Conservation (phyloP, 2,888 invertebrate genomes). For the Eilema caniola region DNA sequence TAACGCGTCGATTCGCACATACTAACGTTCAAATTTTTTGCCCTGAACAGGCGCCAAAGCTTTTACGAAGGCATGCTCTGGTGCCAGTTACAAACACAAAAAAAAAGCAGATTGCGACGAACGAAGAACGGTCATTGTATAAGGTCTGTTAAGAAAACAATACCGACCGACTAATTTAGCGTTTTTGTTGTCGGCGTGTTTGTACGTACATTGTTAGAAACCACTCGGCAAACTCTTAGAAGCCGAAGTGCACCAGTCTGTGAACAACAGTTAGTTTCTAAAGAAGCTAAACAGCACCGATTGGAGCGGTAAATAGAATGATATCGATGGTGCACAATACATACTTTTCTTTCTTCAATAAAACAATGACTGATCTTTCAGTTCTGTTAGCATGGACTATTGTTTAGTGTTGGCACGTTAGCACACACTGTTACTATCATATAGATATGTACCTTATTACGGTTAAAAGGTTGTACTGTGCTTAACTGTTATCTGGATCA, state of each 20-base stretch:
- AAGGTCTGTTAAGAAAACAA: slow-evolving; percentile 75
- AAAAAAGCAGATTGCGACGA: slow-evolving; percentile 69
- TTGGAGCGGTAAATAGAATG: slow-evolving; percentile 40
- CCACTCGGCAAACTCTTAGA: slow-evolving; percentile 43
- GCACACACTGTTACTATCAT: not conserved
- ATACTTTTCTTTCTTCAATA: slow-evolving; percentile 27
- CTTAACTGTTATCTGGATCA: not conserved
- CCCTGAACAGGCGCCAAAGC: slow-evolving; percentile 77
- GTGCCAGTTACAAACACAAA: slow-evolving; percentile 59
- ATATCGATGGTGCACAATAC: slow-evolving; percentile 24
- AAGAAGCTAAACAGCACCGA: slow-evolving; percentile 39
- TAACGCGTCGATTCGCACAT: slow-evolving; percentile 73
- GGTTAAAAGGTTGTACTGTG: not conserved
- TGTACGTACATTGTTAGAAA: slow-evolving; percentile 44
- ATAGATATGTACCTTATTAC: not conserved
- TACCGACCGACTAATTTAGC: slow-evolving; percentile 70
- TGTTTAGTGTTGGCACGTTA: slow-evolving; percentile 23
- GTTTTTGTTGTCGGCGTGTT: slow-evolving; percentile 57
- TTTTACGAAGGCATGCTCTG: slow-evolving; percentile 70
- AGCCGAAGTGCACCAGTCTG: slow-evolving; percentile 45
- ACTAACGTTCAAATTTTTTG: slow-evolving; percentile 68
- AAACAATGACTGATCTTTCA: slow-evolving; percentile 32
- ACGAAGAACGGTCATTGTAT: slow-evolving; percentile 71
- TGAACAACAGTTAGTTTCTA: slow-evolving; percentile 63
- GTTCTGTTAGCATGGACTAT: slow-evolving; percentile 30